phyloP scores from a whole-genome alignment of 2,113 vertebrate species.

The Lagopus leucura region DNA sequence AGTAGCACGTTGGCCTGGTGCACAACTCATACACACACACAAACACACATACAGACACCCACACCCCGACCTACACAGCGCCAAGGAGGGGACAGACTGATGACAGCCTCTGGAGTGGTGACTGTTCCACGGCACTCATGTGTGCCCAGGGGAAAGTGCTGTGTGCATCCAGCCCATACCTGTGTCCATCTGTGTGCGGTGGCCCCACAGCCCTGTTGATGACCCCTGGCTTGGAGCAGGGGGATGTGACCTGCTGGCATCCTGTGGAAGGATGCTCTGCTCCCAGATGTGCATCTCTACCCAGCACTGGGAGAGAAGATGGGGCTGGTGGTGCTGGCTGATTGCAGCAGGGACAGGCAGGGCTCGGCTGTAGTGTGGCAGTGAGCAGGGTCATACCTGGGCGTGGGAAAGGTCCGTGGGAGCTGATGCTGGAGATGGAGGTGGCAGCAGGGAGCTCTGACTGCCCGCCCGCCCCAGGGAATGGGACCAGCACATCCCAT shows the following conservation, averaged over 20 bases:
- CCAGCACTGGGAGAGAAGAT: not conserved
- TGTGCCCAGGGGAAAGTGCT: conserved; percentile 9
- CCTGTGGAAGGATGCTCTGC: not conserved
- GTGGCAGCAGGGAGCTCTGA: not conserved
- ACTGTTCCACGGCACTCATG: accelerated
- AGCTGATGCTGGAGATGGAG: not conserved
- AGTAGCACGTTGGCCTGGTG: not conserved
- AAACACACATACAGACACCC: too few species aligned
- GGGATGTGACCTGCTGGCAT: not conserved
- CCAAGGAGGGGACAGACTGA: not conserved
- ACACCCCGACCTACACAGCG: not conserved
- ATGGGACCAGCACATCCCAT: not conserved
- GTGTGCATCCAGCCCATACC: not conserved
- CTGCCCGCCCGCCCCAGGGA: too few species aligned
- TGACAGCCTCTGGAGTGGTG: not conserved
- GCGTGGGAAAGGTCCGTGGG: not conserved
- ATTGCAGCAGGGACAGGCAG: not conserved
- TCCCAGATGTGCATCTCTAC: accelerated
- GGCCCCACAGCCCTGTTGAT: accelerated
- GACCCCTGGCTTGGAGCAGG: not conserved
- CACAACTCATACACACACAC: too few species aligned
- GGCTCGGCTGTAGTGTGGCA: not conserved
- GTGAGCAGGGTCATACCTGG: not conserved
- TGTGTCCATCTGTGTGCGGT: not conserved
- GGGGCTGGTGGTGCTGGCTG: not conserved